Base-by-base conservation (phyloP, 2,113 vertebrate genomes). In the Dipodomys spectabilis region DNA sequence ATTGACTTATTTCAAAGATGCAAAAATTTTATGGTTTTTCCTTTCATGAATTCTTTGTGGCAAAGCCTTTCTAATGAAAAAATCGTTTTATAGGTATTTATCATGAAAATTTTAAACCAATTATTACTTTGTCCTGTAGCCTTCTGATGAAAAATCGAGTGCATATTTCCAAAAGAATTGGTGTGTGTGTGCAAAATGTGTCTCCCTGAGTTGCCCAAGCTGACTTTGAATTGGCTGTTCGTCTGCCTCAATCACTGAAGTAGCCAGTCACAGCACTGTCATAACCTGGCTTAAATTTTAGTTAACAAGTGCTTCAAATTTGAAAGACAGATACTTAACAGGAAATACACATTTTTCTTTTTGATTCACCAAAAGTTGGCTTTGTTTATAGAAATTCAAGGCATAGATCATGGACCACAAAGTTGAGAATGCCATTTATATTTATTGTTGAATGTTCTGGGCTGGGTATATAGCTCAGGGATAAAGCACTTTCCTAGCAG, bases 51-150 rank as follows among this genome's bases (percentile, higher is more conserved):
- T 88, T 84, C 19, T 88, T 91, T 90, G 53, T 57, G 44, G 20
- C 62, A 73, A 68, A 67, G 72, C 13, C 13, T 18, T 57, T 57
- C 12, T 57, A 57, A 57, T 57, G 53, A 57, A 57, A 57, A 16
- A 57, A 13, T 18, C 15, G 19, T 57, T 57, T 57, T 5, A 57
- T 57, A 57, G 15, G 15, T 57, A 57, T 57, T 57, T 57, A 57
- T 13, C 53, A 57, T 57, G 86, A 35, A 71, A 30, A n/a, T 88
- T 95, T 94, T 28, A 90, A 89, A 67, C 25, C 23, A 85, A 75
- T 72, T 28, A 86, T 57, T 65, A 71, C 44, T 77, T 89, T 78
- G 28, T 16, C 32, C 0, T 60, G 7, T n/a, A 57, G 22, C 44
- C 23, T 93, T 49, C 12, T 77, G 11, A 4, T 22, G 4, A 6